Percentiles rank a stretch among this genome's conserved stretches.
Conservation (phyloP, 2,797 vertebrate species). For the Euthynnus affinis region DNA sequence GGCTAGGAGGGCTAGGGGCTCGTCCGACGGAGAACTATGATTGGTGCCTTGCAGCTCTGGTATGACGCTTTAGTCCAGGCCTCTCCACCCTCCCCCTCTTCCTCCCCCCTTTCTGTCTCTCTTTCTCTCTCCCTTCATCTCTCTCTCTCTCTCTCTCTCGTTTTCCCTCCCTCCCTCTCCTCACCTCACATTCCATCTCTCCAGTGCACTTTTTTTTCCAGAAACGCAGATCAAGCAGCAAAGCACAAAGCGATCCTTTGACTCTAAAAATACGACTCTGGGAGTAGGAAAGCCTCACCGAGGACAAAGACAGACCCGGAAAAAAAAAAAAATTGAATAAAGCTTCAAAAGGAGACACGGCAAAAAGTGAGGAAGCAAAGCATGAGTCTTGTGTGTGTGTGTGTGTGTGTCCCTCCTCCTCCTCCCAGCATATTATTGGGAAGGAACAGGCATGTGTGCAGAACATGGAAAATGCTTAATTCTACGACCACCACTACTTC, state of each 20-base stretch:
- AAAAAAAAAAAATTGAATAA: slow-evolving; percentile 35
- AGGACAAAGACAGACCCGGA: slow-evolving; percentile 69
- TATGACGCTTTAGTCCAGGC: slow-evolving; percentile 79
- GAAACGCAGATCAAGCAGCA: slow-evolving; percentile 77
- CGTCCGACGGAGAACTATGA: slow-evolving; percentile 70
- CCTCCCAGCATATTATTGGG: slow-evolving; percentile 47
- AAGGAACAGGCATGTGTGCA: slow-evolving; percentile 60
- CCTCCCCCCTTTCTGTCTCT: slow-evolving; percentile 29
- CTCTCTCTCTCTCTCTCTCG: slow-evolving; percentile 24
- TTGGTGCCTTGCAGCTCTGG: slow-evolving; percentile 76
- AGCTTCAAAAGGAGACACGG: slow-evolving; percentile 44
- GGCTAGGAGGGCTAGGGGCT: slow-evolving; percentile 79
- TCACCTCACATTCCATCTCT: slow-evolving; percentile 82
- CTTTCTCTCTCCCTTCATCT: slow-evolving; percentile 48
- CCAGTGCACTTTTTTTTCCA: slow-evolving; percentile 73
- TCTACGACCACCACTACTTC: slow-evolving; percentile 56
- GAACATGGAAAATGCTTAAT: slow-evolving; percentile 76
- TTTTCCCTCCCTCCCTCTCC: slow-evolving; percentile 63
- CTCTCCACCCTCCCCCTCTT: slow-evolving; percentile 44
- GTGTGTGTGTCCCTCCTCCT: too few species aligned
- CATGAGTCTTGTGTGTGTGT: slow-evolving; percentile 25
- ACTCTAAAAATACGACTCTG: slow-evolving; percentile 78
- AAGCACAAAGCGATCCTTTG: slow-evolving; percentile 82
- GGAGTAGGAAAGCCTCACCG: slow-evolving; percentile 66
- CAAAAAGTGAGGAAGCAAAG: slow-evolving; percentile 38